phyloP scores from a whole-genome alignment of 2,888 invertebrate species.

The Platycheirus rosarum region DNA sequence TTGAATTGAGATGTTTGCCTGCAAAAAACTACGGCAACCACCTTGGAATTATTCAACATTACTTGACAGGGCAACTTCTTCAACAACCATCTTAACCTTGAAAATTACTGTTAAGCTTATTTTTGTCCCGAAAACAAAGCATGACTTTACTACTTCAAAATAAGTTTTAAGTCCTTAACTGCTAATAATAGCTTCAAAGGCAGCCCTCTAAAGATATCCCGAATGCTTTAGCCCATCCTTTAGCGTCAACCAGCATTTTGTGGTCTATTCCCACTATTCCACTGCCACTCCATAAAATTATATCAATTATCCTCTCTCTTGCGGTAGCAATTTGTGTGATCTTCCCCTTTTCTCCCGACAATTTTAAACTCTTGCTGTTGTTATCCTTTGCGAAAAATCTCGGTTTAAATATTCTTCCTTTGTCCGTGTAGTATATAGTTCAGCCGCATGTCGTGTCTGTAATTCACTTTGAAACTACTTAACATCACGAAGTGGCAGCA shows the following conservation, averaged over 20 bases:
- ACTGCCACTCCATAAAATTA: slow-evolving; percentile 28
- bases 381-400: slow-evolving; percentile 58
- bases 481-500: slow-evolving; percentile 60
- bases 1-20: no score
- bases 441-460: slow-evolving; percentile 66
- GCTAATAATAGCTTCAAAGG: slow-evolving; percentile 4
- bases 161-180: slow-evolving; percentile 9
- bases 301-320: slow-evolving; percentile 65
- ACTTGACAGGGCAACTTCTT: no score
- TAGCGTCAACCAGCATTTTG: slow-evolving; percentile 1
- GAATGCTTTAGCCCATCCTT: slow-evolving; percentile 1
- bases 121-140: not conserved
- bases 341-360: not conserved
- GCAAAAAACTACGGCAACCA: no score
- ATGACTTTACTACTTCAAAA: slow-evolving; percentile 1
- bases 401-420: slow-evolving; percentile 40
- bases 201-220: slow-evolving; percentile 7
- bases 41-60: no score
- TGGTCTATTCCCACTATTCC: not conserved
- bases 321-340: slow-evolving; percentile 57
- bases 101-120: not conserved
- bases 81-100: not conserved
- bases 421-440: slow-evolving; percentile 11
- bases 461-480: slow-evolving; percentile 70
- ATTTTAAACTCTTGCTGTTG: slow-evolving; percentile 3